These are phyloP conservation scores for Chaetorhynchus papuensis DNA, from an alignment of 2,113 vertebrate species.

Conservation along the genomic window DNA sequence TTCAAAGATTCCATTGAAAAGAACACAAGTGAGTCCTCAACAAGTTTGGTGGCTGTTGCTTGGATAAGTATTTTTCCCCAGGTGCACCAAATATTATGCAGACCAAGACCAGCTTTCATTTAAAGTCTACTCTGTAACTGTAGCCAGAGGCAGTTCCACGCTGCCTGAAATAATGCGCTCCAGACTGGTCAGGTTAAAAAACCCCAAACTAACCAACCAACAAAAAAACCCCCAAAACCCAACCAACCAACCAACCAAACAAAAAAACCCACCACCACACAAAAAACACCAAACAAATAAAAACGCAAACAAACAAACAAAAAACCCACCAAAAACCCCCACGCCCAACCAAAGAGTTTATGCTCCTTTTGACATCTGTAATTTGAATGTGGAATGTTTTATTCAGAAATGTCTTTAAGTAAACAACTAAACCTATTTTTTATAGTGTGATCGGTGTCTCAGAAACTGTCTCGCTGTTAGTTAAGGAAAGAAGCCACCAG, in stretches of 20 bases:
- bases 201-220: background rate
- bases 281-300: background rate
- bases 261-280: background rate
- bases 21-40: background rate
- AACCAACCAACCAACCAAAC: background rate
- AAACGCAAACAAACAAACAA: background rate
- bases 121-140: conserved; percentile 9
- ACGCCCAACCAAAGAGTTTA: rapidly evolving
- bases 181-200: background rate
- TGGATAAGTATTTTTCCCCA: conserved; percentile 49
- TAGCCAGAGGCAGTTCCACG: conserved; percentile 7
- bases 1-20: background rate
- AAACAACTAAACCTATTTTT: background rate
- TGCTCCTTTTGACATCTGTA: conserved; percentile 6
- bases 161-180: conserved; percentile 36
- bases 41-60: conserved; percentile 2
- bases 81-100: conserved; percentile 36
- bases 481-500: background rate
- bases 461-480: background rate
- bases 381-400: conserved; percentile 3
- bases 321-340: background rate
- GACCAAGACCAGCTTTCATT: conserved; percentile 30
- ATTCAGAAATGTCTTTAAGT: background rate
- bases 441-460: background rate
- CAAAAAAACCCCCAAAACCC: background rate